Evolutionary conservation across 2,888 invertebrate species (phyloP).

Genomic region (Rapana venosa): DNA sequence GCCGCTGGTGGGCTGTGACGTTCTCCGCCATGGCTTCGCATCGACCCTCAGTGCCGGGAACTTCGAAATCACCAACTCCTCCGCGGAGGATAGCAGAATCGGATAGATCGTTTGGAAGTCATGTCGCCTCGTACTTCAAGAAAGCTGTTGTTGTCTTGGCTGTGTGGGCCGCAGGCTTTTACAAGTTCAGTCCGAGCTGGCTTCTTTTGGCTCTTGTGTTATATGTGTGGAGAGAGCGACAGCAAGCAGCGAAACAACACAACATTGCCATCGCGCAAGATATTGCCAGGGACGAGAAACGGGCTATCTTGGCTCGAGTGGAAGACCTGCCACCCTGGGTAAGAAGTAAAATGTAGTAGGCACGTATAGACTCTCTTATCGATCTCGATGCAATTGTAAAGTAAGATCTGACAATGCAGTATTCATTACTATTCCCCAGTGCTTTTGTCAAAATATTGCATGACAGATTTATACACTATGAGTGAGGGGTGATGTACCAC

Average conservation of each 20-base stretch:
- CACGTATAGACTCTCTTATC: too few relatives aligned
- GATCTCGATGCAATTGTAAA: too few relatives aligned
- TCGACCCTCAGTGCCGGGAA: conserved; percentile 48
- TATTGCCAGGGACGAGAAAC: conserved; percentile 86
- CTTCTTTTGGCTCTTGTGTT: conserved; percentile 88
- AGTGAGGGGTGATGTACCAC: too few relatives aligned
- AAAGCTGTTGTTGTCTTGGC: conserved; percentile 70
- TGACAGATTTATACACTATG: too few relatives aligned
- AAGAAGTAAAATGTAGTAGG: conserved; percentile 71
- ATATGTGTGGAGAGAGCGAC: conserved; percentile 83
- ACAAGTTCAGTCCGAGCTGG: conserved; percentile 89
- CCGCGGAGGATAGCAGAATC: conserved; percentile 57
- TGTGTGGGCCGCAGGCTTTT: conserved; percentile 76
- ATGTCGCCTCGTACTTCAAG: conserved; percentile 73
- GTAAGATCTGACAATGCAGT: too few relatives aligned
- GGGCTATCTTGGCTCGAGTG: conserved; percentile 90
- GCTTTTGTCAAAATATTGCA: too few relatives aligned
- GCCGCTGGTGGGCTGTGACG: not conserved
- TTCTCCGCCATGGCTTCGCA: not conserved
- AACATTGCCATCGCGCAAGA: conserved; percentile 83
- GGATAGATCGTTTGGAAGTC: conserved; percentile 65
- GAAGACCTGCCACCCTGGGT: conserved; percentile 97
- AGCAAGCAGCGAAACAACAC: conserved; percentile 84
- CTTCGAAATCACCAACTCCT: conserved; percentile 40
- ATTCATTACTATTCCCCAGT: too few relatives aligned